Evolutionary conservation across 2,888 invertebrate species (phyloP).

Genomic region (Tipula lateralis): DNA sequence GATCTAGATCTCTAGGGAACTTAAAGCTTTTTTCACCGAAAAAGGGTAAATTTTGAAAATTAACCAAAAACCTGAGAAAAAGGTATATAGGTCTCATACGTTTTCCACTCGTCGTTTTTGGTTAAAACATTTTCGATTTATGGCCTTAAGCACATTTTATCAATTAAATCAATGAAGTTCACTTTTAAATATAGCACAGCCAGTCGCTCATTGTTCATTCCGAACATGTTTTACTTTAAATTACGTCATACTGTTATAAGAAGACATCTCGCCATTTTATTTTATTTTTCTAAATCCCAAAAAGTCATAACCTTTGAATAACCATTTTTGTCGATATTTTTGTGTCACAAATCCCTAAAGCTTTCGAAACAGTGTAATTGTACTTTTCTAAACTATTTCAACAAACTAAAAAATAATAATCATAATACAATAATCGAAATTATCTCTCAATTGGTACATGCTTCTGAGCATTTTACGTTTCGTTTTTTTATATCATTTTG

Average conservation of each 20-base stretch:
- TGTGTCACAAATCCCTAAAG: background rate
- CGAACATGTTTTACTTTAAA: background rate
- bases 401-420: background rate
- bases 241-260: background rate
- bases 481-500: background rate
- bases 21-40: too few relatives aligned
- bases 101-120: too few relatives aligned
- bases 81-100: too few relatives aligned
- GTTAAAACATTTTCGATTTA: too few relatives aligned
- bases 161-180: too few relatives aligned
- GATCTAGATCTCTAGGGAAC: too few relatives aligned
- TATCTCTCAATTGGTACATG: conserved; percentile 2
- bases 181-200: too few relatives aligned
- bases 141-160: too few relatives aligned
- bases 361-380: background rate
- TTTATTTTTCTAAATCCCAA: background rate
- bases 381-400: conserved; percentile 5
- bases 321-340: background rate
- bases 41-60: too few relatives aligned
- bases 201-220: too few relatives aligned
- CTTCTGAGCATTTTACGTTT: background rate
- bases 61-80: too few relatives aligned
- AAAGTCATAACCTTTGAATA: background rate
- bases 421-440: background rate
- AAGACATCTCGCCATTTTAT: background rate